Base-by-base conservation (phyloP, 2,113 vertebrate species). In the Telmatochromis sp. region DNA sequence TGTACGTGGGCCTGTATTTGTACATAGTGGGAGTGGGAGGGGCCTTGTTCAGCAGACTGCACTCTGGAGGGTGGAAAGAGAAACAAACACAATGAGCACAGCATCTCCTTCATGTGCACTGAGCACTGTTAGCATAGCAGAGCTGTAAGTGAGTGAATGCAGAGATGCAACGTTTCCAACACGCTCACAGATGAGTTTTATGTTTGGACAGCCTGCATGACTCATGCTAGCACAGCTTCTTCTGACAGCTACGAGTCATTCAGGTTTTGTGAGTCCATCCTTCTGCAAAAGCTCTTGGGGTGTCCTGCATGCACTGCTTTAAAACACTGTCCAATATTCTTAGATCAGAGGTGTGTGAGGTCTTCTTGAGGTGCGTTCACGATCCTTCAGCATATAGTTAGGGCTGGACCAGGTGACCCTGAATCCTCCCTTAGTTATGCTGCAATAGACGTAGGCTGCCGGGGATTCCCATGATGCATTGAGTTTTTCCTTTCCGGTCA, bases 21-120 rank as follows among this genome's bases (percentile, higher is more conserved):
- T 98, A 99, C 98, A 99, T 99, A 79, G 98, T 99, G 70, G 98
- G 98, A 1, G 98, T 99, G 1, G 98, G 98, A 10, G 98, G 98
- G 92, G 97, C 97, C 94, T 99, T 98, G 91, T 95, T 96, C 70
- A 99, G 91, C 85, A 98, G 94, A 92, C 96, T 95, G 96, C 97
- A 97, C 91, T 99, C 98, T 99, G 96, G 26, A 42, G n/a, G 15
- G 54, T 17, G 28, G 35, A 37, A 23, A 37, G 47, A 60, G 5
- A 82, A 75, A 40, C n/a, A 40, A 73, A 31, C 42, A 31, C 7
- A 3, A 79, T n/a, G 47, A 79, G 45, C 73, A 45, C 37, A 73
- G 8, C 3, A 45, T 17, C 37, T 4, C 11, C n/a, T 23, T 14
- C 13, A 23, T 65, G 33, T 37, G 60, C 63, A 40, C n/a, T 37